Evolutionary conservation across 2,797 vertebrate species (phyloP).

Genomic region (Hyperoplus immaculatus): DNA sequence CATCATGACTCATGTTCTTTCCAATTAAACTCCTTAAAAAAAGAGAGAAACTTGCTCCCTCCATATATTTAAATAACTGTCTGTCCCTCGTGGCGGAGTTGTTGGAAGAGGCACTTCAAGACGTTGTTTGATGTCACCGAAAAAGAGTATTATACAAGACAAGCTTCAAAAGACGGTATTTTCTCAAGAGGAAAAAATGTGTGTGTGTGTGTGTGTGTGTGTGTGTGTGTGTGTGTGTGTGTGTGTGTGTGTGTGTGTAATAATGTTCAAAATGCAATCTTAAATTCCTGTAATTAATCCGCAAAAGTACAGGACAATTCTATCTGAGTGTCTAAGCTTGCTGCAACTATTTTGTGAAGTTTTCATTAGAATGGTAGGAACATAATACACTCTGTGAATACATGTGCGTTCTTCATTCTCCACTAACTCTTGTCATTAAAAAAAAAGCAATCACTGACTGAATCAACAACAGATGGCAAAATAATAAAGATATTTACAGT

Average conservation of each 20-base stretch:
- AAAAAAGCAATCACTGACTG: neutral
- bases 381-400: neutral
- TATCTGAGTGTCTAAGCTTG: neutral
- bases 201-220: no score
- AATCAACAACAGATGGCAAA: neutral
- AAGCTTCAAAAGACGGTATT: neutral
- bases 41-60: neutral
- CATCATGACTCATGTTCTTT: neutral
- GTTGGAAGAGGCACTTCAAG: neutral
- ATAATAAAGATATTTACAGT: neutral
- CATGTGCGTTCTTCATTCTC: neutral
- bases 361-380: slow-evolving; percentile 3
- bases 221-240: no score
- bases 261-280: slow-evolving; percentile 3
- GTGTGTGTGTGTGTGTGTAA: neutral
- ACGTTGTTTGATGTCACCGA: neutral
- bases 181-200: slow-evolving; percentile 23
- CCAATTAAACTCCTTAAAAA: neutral
- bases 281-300: slow-evolving; percentile 20
- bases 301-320: neutral
- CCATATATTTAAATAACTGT: neutral
- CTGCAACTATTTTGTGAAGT: slow-evolving; percentile 22
- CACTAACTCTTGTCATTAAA: neutral
- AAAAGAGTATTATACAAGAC: neutral
- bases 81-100: neutral